phyloP scores from a whole-genome alignment of 2,113 vertebrate genomes.

The Arvicanthis niloticus region DNA sequence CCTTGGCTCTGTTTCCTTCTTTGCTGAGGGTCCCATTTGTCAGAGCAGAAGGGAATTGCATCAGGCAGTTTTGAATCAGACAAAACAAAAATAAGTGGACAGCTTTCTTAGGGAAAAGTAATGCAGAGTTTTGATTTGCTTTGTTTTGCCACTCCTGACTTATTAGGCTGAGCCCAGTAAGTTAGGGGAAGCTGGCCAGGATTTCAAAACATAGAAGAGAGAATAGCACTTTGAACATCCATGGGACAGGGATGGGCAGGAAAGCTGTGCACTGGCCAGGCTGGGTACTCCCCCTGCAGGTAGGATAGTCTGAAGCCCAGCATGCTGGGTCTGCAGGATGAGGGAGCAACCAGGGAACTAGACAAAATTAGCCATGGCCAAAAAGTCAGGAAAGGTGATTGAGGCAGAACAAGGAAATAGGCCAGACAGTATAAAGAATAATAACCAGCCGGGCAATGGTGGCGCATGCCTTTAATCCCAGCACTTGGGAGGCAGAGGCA shows the following conservation, averaged over 20 bases:
- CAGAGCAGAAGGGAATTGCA: conserved; percentile 60
- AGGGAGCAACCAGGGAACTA: not conserved
- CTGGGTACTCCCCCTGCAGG: conserved; percentile 65
- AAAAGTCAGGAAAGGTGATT: not conserved
- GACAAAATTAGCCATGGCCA: not conserved
- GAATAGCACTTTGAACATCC: not conserved
- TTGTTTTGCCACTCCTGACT: not conserved
- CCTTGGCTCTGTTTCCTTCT: conserved; percentile 71
- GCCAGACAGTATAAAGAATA: not conserved
- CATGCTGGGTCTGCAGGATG: too few relatives aligned
- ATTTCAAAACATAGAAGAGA: not conserved
- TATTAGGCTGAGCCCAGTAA: conserved; percentile 7
- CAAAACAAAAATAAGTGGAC: conserved; percentile 67
- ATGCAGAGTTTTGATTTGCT: not conserved
- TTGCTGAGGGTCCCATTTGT: conserved; percentile 73
- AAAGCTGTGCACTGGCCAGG: not conserved
- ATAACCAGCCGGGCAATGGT: too few relatives aligned
- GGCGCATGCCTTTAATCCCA: too few relatives aligned
- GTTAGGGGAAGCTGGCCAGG: not conserved
- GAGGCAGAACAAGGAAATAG: not conserved
- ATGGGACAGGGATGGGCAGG: not conserved
- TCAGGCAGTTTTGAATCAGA: conserved; percentile 62
- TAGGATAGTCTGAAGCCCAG: not conserved
- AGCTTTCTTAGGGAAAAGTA: conserved; percentile 35
- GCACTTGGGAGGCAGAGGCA: too few relatives aligned